A percentile compares a stretch with the other conserved stretches of the same genome.
Conservation (phyloP, 2,797 vertebrate genomes). For the Catamblyrhynchus diadema region DNA sequence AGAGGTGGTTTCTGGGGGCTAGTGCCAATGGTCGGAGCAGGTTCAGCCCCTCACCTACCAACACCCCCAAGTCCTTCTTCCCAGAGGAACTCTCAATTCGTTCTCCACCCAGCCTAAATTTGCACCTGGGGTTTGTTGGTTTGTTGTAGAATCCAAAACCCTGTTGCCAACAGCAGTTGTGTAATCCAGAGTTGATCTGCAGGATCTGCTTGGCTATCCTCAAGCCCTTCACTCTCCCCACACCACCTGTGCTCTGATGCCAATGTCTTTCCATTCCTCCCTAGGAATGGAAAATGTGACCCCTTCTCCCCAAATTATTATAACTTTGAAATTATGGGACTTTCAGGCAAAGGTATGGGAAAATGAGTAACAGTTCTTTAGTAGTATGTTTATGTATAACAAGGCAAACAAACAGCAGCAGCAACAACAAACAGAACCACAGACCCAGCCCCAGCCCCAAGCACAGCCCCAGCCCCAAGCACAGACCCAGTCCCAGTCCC, state of each 20-base stretch:
- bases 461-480: too few species aligned
- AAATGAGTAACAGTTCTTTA: background rate
- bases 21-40: rapidly evolving
- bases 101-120: background rate
- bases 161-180: background rate
- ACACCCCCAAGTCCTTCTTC: background rate
- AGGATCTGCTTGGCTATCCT: background rate
- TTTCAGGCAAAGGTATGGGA: background rate
- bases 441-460: too few species aligned
- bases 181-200: background rate
- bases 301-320: background rate
- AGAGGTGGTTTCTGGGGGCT: rapidly evolving
- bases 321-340: background rate
- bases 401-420: background rate
- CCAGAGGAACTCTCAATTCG: background rate
- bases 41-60: background rate
- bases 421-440: background rate
- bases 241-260: background rate
- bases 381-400: background rate
- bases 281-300: background rate
- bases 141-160: background rate
- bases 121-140: background rate
- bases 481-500: background rate
- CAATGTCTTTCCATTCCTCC: background rate
- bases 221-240: background rate